phyloP scores from a whole-genome alignment of 2,113 vertebrate genomes.

The Misgurnus anguillicaudatus region DNA sequence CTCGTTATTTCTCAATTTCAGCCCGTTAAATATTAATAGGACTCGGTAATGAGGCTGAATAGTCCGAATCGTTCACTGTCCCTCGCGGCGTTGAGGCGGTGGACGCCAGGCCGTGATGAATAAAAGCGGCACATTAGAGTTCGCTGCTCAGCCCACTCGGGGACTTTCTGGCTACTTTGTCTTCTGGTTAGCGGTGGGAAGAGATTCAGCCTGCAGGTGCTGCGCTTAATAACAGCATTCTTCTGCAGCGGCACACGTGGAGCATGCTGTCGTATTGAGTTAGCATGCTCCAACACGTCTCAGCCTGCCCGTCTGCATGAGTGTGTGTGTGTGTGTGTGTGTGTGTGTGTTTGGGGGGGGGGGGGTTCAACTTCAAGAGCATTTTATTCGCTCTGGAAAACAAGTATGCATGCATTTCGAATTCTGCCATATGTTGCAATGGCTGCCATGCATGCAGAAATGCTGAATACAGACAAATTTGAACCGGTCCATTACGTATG shows the following conservation, averaged over 20 bases:
- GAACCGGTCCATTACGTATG: too few relatives aligned
- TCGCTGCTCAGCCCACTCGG: constrained; percentile 62
- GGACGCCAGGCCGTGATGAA: constrained; percentile 71
- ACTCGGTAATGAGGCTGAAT: constrained; percentile 78
- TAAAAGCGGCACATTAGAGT: constrained; percentile 74
- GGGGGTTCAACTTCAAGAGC: constrained; percentile 10
- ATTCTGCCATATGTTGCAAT: background rate
- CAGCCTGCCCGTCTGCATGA: background rate
- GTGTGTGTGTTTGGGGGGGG: background rate
- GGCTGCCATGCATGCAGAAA: too few relatives aligned
- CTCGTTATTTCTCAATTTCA: constrained; percentile 77
- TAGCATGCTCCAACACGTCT: constrained; percentile 61
- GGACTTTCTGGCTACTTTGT: constrained; percentile 61
- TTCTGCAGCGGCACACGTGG: constrained; percentile 59
- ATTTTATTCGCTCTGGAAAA: background rate
- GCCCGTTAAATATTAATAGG: constrained; percentile 77
- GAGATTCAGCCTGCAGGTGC: constrained; percentile 68
- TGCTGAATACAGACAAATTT: too few relatives aligned
- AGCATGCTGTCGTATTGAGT: constrained; percentile 54
- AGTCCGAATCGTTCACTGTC: constrained; percentile 77
- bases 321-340: too few relatives aligned
- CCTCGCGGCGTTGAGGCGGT: constrained; percentile 71
- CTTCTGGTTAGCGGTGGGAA: constrained; percentile 63
- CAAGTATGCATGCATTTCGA: background rate
- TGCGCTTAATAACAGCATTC: constrained; percentile 68